Conservation (phyloP, 2,113 vertebrate genomes). For the Cyphomyrus plagiostoma region DNA sequence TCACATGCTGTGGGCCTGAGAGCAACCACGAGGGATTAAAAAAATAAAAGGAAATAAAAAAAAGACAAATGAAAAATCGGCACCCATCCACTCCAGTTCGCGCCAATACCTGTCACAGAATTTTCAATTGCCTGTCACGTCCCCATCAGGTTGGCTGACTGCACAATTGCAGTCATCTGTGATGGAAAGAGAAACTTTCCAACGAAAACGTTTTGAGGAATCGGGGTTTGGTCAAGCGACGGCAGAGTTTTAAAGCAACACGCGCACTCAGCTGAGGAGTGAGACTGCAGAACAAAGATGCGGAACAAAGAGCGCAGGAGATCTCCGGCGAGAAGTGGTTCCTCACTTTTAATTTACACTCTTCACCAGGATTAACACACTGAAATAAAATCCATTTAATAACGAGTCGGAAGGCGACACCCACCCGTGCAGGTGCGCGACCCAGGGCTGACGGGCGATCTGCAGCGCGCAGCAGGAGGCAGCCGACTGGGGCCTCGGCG, state of each 20-base stretch:
- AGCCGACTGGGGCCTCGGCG: background rate
- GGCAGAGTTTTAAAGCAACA: background rate
- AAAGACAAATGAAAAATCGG: background rate
- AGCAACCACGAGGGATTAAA: background rate
- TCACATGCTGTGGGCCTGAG: background rate
- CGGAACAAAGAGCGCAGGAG: background rate
- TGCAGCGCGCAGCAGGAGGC: no score
- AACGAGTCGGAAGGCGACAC: background rate
- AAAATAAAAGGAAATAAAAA: background rate
- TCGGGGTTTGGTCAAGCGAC: background rate
- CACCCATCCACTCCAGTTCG: background rate
- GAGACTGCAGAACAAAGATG: background rate
- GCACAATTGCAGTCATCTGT: background rate
- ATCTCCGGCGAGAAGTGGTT: background rate
- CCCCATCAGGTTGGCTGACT: background rate
- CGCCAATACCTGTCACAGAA: background rate
- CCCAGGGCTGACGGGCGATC: background rate
- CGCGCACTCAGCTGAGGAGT: background rate
- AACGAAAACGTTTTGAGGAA: background rate
- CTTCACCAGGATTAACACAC: background rate
- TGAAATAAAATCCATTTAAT: background rate
- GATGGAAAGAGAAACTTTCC: background rate
- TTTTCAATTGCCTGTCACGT: background rate
- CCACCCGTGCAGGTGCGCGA: background rate
- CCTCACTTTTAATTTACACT: background rate